Base-by-base conservation (phyloP, 2,888 invertebrate genomes). In the Eudemis profundana region DNA sequence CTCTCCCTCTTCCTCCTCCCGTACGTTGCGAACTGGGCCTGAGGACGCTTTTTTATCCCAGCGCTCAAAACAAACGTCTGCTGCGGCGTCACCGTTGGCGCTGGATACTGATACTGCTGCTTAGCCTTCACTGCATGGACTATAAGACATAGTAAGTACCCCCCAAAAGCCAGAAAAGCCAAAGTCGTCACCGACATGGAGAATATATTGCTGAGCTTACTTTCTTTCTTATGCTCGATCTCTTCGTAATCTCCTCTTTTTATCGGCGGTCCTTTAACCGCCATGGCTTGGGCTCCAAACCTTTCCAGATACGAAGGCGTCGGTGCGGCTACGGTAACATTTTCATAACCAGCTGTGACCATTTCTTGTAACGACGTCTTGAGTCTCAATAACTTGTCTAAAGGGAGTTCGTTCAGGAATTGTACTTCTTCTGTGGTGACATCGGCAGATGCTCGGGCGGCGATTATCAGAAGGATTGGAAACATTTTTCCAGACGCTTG, bases 91-190 rank as follows among this genome's bases (percentile, higher is more conserved):
- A 17, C 42, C 27, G 81, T 74, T 0, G 81, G 77, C 1, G 85
- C 81, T 12, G 83, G 72, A 0, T 70, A 49, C 23, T 77, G 78
- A 68, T 81, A 82, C 21, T 77, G 87, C 70, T 93, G 93, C 79
- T 96, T 96, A 17, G 94, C 93, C 76, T 94, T 95, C 59, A 96
- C 93, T 0, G 96, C 95, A 75, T 96, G 95, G 23, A 96, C 95
- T 57, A 97, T 94, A 50, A 97, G 87, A 74, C 96, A 96, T 1
- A 97, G 81, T 17, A 97, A 85, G 78, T 97, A 97, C 1, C 97
- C 97, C 0, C 96, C 97, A 75, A 97, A 97, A 0, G 97, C 97
- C 5, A 97, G 85, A 85, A 97, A 97, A 0, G 97, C 95, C 59
- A 97, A 84, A 0, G 96, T 94, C 0, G 97, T 96, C 8, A 97